A percentile compares a stretch with the other conserved stretches of the same genome.
Conservation (phyloP, 2,797 vertebrate species). For the Nyctalus aviator region DNA sequence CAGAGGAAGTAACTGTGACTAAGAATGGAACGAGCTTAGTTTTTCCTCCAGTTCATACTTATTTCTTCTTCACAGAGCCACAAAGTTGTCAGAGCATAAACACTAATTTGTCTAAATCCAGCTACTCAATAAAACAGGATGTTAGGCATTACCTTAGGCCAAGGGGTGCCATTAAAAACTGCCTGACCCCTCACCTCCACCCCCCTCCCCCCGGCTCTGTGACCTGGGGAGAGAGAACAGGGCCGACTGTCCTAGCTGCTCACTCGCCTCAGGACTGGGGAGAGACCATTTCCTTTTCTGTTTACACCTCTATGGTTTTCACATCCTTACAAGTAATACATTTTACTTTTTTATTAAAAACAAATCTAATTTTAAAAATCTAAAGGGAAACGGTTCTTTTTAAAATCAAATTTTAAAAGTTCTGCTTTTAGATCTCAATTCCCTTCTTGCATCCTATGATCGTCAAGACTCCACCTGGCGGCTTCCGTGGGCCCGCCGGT, state of each 20-base stretch:
- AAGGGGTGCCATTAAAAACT: not conserved
- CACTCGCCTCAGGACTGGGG: fast-evolving
- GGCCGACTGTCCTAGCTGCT: fast-evolving
- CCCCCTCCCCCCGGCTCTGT: not conserved
- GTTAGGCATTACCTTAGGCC: not conserved
- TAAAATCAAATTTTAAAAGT: not conserved
- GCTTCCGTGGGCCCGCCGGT: not conserved
- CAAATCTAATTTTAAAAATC: not conserved
- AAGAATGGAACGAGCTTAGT: not conserved
- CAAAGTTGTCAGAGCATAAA: not conserved
- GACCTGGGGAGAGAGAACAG: not conserved
- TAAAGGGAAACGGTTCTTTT: not conserved
- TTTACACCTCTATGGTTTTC: not conserved
- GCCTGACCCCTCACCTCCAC: too few species aligned
- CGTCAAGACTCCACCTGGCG: not conserved
- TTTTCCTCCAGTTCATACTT: not conserved
- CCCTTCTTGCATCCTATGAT: not conserved
- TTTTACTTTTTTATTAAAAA: not conserved
- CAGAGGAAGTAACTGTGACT: too few species aligned
- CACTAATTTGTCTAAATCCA: not conserved
- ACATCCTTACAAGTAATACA: not conserved
- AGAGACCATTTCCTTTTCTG: not conserved
- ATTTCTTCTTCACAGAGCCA: not conserved
- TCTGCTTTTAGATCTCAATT: not conserved
- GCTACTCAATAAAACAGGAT: not conserved